Conservation (phyloP, 2,888 invertebrate genomes). For the Drosophila antonietae region DNA sequence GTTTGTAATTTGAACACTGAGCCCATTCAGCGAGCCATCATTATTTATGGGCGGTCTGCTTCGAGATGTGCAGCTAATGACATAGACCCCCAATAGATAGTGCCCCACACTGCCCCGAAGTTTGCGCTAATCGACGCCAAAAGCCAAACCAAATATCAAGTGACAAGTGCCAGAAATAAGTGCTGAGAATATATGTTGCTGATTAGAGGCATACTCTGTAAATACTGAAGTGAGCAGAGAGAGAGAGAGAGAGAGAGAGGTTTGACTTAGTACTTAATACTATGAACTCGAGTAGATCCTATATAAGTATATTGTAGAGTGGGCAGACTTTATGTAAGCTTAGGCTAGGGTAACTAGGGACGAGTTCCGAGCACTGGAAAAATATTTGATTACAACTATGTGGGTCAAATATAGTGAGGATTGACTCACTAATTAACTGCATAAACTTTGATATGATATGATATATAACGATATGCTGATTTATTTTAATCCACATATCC, state of each 20-base stretch:
- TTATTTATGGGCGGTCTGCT: constrained; percentile 61
- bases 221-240: background rate
- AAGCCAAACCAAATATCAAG: constrained; percentile 50
- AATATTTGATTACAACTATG: too few species aligned
- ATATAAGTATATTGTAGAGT: background rate
- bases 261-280: background rate
- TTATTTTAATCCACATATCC: background rate
- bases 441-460: background rate
- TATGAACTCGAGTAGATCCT: background rate
- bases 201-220: constrained; percentile 19
- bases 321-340: background rate
- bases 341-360: too few species aligned
- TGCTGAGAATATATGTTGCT: background rate
- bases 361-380: too few species aligned
- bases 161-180: constrained; percentile 41
- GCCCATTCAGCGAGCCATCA: constrained; percentile 56
- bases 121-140: constrained; percentile 63
- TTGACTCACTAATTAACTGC: too few species aligned
- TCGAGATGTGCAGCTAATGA: constrained; percentile 38
- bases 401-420: background rate
- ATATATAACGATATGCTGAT: background rate
- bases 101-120: background rate
- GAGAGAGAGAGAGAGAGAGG: background rate
- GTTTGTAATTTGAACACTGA: constrained; percentile 65
- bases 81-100: constrained; percentile 14